Conservation (phyloP, 2,797 vertebrate species). For the Scyliorhinus canicula region DNA sequence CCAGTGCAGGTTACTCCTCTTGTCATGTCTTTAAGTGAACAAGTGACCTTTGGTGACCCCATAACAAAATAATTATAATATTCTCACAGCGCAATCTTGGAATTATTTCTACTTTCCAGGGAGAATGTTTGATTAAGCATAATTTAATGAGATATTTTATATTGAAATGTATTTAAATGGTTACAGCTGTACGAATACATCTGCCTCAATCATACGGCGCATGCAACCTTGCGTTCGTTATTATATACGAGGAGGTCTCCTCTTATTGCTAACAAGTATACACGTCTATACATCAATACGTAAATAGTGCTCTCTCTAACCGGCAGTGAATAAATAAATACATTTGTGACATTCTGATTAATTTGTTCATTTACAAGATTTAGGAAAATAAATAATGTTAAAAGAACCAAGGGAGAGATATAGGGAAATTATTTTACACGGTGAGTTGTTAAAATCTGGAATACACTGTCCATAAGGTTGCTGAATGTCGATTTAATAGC, state of each 20-base stretch:
- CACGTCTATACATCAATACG: neutral
- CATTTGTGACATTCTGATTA: neutral
- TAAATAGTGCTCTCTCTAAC: neutral
- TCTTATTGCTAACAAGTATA: neutral
- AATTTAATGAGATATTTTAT: neutral
- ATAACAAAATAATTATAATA: neutral
- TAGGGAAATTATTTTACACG: neutral
- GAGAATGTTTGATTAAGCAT: neutral
- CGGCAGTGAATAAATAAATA: neutral
- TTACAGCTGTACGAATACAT: neutral
- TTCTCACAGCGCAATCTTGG: neutral
- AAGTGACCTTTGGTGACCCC: conserved; percentile 24
- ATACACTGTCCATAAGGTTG: neutral
- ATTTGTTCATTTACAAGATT: neutral
- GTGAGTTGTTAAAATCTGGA: neutral
- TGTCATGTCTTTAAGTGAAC: conserved; percentile 7
- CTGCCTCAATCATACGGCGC: neutral
- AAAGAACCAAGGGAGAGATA: neutral
- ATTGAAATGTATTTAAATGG: neutral
- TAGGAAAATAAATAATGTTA: neutral
- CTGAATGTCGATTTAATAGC: neutral
- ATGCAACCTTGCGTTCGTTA: neutral
- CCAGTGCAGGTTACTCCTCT: neutral
- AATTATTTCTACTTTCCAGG: neutral
- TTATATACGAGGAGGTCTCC: neutral